These are phyloP conservation scores for Calliopsis andreniformis DNA, from an alignment of 1,140 invertebrate species.

Conservation along the genomic window DNA sequence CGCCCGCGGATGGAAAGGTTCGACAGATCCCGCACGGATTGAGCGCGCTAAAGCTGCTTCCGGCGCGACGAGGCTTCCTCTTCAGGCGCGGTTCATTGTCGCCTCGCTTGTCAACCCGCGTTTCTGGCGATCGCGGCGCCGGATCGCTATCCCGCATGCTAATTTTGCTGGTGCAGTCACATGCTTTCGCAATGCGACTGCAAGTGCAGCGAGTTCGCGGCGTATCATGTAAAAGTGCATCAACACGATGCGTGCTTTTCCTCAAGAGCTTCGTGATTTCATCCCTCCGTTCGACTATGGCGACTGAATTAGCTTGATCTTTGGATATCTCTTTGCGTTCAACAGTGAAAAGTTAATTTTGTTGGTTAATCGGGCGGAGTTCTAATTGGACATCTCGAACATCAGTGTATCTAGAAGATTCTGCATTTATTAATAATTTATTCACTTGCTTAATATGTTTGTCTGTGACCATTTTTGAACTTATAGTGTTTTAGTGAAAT, in stretches of 20 bases:
- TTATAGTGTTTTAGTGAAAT: too few relatives aligned
- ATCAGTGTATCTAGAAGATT: too few relatives aligned
- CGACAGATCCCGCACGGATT: background rate
- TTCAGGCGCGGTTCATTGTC: constrained; percentile 46
- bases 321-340: too few relatives aligned
- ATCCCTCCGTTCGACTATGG: too few relatives aligned
- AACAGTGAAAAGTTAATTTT: too few relatives aligned
- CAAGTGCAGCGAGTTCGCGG: background rate
- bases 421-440: too few relatives aligned
- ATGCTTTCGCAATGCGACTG: constrained; percentile 41
- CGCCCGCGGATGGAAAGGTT: background rate
- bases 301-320: too few relatives aligned
- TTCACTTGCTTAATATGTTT: too few relatives aligned
- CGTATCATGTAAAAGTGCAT: background rate
- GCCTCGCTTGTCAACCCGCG: constrained; percentile 57
- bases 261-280: background rate
- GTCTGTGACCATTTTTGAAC: too few relatives aligned
- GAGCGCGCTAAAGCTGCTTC: background rate
- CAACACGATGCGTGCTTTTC: background rate
- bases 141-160: constrained; percentile 48
- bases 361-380: too few relatives aligned
- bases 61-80: background rate
- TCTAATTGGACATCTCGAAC: too few relatives aligned
- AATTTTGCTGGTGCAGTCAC: constrained; percentile 60
- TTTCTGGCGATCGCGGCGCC: constrained; percentile 32